These are phyloP conservation scores for Schizaphis graminum DNA, from an alignment of 2,888 invertebrate genomes.

Conservation along the genomic window DNA sequence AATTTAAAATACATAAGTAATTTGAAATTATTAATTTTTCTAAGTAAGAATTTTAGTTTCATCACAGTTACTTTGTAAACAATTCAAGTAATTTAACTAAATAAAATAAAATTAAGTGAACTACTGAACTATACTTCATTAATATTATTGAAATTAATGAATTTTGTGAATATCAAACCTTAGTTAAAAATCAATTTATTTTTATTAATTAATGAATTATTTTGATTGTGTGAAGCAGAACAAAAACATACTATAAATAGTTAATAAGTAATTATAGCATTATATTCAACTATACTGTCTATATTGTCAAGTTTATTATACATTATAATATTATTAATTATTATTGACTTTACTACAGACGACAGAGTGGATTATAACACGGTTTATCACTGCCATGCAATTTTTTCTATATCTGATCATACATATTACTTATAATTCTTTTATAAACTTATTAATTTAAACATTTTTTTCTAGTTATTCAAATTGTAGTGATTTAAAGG, in stretches of 20 bases:
- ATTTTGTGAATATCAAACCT: background rate
- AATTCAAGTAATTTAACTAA: background rate
- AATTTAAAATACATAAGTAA: background rate
- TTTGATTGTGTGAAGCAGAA: background rate
- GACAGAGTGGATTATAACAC: background rate
- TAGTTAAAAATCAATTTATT: background rate
- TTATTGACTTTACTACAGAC: background rate
- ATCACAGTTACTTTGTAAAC: background rate
- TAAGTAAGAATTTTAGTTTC: background rate
- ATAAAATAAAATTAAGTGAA: background rate
- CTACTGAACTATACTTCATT: background rate
- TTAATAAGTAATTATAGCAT: background rate
- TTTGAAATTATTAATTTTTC: background rate
- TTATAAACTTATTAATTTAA: background rate
- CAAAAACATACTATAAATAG: background rate
- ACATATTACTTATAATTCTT: background rate
- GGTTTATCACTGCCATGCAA: background rate
- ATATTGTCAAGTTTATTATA: background rate
- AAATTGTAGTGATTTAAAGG: background rate
- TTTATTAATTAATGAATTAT: conserved; percentile 7
- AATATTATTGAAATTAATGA: background rate
- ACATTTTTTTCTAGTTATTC: background rate
- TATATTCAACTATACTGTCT: background rate
- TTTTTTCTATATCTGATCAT: background rate
- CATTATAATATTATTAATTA: background rate